These are phyloP conservation scores for Alectura lathami DNA, from an alignment of 2,113 vertebrate genomes.

Conservation along the genomic window DNA sequence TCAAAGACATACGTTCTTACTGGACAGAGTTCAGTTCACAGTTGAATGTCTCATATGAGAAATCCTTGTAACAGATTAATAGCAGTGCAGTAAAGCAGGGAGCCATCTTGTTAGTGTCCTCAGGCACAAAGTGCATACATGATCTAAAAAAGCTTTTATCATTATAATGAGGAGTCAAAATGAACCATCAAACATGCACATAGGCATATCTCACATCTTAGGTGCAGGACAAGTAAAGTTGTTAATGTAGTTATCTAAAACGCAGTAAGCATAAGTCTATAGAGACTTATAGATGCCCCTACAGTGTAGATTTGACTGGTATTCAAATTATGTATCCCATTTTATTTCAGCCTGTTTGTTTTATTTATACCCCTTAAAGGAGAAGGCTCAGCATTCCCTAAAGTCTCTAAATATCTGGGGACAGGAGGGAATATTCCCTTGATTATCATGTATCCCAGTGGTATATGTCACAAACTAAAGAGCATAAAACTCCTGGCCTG, in stretches of 20 bases:
- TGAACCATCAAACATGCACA: neutral
- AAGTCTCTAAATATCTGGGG: slow-evolving; percentile 15
- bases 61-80: neutral
- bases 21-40: neutral
- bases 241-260: neutral
- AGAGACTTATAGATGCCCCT: neutral
- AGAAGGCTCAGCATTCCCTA: slow-evolving; percentile 18
- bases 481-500: slow-evolving; percentile 45
- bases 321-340: slow-evolving; percentile 8
- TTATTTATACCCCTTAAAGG: slow-evolving; percentile 34
- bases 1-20: neutral
- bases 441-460: slow-evolving; percentile 27
- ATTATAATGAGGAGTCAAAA: neutral
- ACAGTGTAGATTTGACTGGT: neutral
- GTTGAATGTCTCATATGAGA: neutral
- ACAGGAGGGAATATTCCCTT: slow-evolving; percentile 52
- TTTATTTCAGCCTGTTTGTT: slow-evolving; percentile 13
- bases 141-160: neutral
- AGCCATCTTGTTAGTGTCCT: neutral
- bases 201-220: neutral
- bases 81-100: neutral
- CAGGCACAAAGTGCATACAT: neutral
- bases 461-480: slow-evolving; percentile 45
- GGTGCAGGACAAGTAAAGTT: neutral
- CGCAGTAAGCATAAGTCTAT: neutral